Conservation (phyloP, 1,140 invertebrate species). For the Ridgeia piscesae region DNA sequence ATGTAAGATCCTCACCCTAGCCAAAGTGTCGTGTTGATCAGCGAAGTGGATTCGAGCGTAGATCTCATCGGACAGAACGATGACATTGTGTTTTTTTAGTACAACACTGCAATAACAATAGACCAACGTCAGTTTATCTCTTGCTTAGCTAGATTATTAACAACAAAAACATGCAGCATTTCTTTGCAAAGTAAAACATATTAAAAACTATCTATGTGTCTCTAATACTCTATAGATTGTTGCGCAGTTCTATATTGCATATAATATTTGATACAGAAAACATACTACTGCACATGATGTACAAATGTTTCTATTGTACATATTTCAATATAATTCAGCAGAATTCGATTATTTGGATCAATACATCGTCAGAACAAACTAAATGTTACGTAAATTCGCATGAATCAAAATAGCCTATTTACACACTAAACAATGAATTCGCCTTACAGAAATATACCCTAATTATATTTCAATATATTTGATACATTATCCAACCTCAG, state of each 20-base stretch:
- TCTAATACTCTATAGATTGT: neutral
- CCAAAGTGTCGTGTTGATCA: constrained; percentile 41
- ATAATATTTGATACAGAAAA: too few species aligned
- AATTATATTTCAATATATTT: neutral
- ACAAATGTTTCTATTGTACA: too few species aligned
- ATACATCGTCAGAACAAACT: too few species aligned
- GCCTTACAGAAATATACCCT: neutral
- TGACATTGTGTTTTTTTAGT: constrained; percentile 46
- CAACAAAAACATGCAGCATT: too few species aligned
- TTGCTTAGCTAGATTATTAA: neutral
- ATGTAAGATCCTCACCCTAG: constrained; percentile 41
- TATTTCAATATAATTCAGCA: too few species aligned
- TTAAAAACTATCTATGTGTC: neutral
- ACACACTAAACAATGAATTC: neutral
- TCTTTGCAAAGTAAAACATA: neutral
- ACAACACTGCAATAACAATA: constrained; percentile 33
- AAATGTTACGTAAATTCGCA: too few species aligned
- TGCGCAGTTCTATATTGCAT: neutral
- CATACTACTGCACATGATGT: too few species aligned
- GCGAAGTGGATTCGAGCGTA: constrained; percentile 47
- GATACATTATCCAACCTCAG: constrained; percentile 38
- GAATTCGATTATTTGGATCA: too few species aligned
- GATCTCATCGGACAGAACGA: constrained; percentile 55
- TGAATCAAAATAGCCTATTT: neutral
- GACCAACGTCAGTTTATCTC: neutral